Percentiles rank a stretch among this genome's conserved stretches.
Evolutionary conservation across 2,113 vertebrate species (phyloP).

Genomic region (Serilophus lunatus): DNA sequence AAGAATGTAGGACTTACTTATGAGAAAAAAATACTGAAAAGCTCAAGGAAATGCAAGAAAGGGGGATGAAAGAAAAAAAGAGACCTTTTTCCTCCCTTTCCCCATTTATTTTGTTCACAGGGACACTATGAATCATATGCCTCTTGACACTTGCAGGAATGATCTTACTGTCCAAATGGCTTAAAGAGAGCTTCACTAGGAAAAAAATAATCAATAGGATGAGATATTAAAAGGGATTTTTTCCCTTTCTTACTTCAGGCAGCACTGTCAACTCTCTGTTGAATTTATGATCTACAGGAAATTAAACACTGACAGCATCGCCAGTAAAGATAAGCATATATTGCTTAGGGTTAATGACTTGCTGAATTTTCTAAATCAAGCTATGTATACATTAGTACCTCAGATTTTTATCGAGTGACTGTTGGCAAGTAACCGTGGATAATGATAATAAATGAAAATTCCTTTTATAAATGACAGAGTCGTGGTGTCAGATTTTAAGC

Average conservation of each 20-base stretch:
- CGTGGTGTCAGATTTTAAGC: not conserved
- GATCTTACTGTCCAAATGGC: slow-evolving; percentile 2
- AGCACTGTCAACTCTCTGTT: slow-evolving; percentile 34
- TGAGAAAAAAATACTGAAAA: not conserved
- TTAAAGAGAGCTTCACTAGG: not conserved
- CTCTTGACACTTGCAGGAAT: not conserved
- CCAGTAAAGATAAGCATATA: slow-evolving; percentile 35
- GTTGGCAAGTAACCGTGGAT: slow-evolving; percentile 23
- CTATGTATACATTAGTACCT: slow-evolving; percentile 37
- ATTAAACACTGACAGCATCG: slow-evolving; percentile 63
- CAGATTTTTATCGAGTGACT: slow-evolving; percentile 52
- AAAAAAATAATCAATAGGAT: slow-evolving; percentile 31
- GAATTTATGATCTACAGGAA: slow-evolving; percentile 64
- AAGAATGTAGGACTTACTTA: not conserved
- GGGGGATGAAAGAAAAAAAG: not conserved
- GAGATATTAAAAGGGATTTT: slow-evolving; percentile 24
- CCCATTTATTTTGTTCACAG: not conserved
- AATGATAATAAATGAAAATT: slow-evolving; percentile 1
- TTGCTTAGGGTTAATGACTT: slow-evolving; percentile 58
- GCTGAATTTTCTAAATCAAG: slow-evolving; percentile 44
- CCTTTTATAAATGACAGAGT: slow-evolving; percentile 8
- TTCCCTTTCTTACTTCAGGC: not conserved
- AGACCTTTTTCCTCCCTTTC: not conserved
- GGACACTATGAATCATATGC: not conserved
- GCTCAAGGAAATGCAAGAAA: not conserved